phyloP scores from a whole-genome alignment of 2,797 vertebrate species.

The Danio choprae region DNA sequence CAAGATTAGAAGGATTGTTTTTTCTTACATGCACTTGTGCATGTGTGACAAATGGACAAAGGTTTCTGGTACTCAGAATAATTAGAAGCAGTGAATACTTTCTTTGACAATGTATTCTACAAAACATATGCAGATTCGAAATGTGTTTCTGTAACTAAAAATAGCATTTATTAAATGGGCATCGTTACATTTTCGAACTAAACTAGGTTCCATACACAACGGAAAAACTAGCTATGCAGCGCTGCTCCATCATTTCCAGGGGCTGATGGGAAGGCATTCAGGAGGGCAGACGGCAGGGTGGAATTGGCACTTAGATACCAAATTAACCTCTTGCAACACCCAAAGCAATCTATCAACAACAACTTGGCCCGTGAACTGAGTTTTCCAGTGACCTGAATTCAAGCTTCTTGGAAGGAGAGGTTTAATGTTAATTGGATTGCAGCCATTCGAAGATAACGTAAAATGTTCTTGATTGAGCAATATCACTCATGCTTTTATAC shows the following conservation, averaged over 20 bases:
- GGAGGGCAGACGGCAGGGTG: conserved; percentile 28
- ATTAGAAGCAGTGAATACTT: conserved; percentile 23
- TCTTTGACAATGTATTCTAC: not conserved
- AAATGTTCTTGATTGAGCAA: not conserved
- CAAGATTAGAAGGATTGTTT: conserved; percentile 52
- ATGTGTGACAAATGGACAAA: conserved; percentile 11
- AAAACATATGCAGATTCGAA: conserved; percentile 17
- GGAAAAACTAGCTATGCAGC: conserved; percentile 57
- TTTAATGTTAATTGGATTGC: not conserved
- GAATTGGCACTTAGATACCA: conserved; percentile 37
- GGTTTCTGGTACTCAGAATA: not conserved
- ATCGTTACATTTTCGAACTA: conserved; percentile 16
- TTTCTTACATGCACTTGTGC: conserved; percentile 18
- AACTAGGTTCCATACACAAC: conserved; percentile 40
- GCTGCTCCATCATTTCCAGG: conserved; percentile 35
- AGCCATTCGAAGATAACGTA: not conserved
- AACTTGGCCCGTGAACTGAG: conserved; percentile 2
- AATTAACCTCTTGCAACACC: conserved; percentile 33
- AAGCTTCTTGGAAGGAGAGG: not conserved
- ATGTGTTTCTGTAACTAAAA: conserved; percentile 18
- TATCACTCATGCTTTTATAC: not conserved
- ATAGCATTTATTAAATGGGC: conserved; percentile 6
- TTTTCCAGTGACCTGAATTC: conserved; percentile 34
- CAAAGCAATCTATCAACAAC: conserved; percentile 23
- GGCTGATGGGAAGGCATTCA: conserved; percentile 44